Evolutionary conservation across 2,113 vertebrate species (phyloP).

Genomic region (Notechis scutatus): DNA sequence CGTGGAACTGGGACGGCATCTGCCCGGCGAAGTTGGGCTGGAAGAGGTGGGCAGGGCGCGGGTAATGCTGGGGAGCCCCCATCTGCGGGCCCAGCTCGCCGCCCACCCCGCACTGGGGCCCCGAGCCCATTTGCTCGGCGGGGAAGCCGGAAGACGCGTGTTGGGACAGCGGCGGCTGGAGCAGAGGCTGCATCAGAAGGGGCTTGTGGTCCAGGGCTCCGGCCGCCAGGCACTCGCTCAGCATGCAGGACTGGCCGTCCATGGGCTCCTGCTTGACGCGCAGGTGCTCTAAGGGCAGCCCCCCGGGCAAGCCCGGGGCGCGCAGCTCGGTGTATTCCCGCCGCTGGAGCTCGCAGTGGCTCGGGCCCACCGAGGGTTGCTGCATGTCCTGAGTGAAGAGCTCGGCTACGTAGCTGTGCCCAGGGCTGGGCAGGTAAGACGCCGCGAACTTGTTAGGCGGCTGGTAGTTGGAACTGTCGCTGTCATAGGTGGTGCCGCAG

Average conservation of each 20-base stretch:
- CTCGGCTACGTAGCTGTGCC: conserved; percentile 84
- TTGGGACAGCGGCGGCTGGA: conserved; percentile 63
- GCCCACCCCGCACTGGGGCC: conserved; percentile 63
- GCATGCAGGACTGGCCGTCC: conserved; percentile 80
- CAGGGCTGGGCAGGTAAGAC: conserved; percentile 64
- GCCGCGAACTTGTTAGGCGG: conserved; percentile 56
- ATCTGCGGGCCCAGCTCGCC: conserved; percentile 63
- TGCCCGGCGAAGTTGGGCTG: conserved; percentile 70
- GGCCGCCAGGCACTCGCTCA: conserved; percentile 72
- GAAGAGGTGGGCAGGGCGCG: conserved; percentile 62
- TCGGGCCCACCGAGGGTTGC: conserved; percentile 7
- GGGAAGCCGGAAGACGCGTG: conserved; percentile 56
- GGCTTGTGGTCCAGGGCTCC: conserved; percentile 67
- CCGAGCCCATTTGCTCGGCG: conserved; percentile 48
- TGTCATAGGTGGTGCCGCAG: conserved; percentile 75
- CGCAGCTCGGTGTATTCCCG: conserved; percentile 81
- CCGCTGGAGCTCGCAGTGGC: conserved; percentile 56
- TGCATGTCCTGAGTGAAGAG: conserved; percentile 76
- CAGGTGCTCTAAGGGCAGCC: conserved; percentile 3
- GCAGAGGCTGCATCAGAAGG: conserved; percentile 41
- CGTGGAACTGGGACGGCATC: conserved; percentile 72
- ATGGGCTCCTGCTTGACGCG: conserved; percentile 83
- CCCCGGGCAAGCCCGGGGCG: conserved; percentile 27
- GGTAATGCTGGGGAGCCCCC: conserved; percentile 59
- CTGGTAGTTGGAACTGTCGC: conserved; percentile 70